phyloP scores from a whole-genome alignment of 2,888 invertebrate genomes.

The Cosmopolites sordidus region DNA sequence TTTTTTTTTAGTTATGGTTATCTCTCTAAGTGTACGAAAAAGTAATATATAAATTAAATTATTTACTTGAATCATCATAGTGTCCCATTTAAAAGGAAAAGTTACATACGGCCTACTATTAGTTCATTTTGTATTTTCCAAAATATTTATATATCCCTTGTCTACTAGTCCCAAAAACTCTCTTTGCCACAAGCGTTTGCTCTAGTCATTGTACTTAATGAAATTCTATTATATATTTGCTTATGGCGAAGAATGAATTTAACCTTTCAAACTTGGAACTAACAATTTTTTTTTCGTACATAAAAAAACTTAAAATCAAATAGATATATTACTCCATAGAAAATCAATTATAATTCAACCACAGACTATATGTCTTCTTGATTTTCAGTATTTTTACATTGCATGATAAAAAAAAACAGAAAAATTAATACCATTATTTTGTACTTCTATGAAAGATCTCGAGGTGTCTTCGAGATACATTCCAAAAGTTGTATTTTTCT shows the following conservation, averaged over 20 bases:
- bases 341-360: no score
- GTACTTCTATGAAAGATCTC: background rate
- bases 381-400: no score
- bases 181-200: conserved; percentile 5
- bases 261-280: background rate
- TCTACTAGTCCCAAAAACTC: conserved; percentile 5
- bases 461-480: conserved; percentile 4
- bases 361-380: no score
- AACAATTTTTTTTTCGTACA: background rate
- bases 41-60: conserved; percentile 13
- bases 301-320: no score
- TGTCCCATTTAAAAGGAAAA: background rate
- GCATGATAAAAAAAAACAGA: no score
- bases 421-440: no score
- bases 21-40: conserved; percentile 6
- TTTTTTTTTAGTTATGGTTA: background rate
- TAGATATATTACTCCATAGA: no score
- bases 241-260: conserved; percentile 2
- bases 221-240: background rate
- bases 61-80: conserved; percentile 8
- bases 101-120: conserved; percentile 11
- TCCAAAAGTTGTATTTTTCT: conserved; percentile 8
- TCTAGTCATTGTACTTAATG: conserved; percentile 20
- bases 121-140: conserved; percentile 4
- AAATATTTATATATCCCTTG: background rate